A percentile compares a stretch with the other conserved stretches of the same genome.
Conservation (phyloP, 1,140 invertebrate genomes). For the Diachasmimorpha longicaudata region DNA sequence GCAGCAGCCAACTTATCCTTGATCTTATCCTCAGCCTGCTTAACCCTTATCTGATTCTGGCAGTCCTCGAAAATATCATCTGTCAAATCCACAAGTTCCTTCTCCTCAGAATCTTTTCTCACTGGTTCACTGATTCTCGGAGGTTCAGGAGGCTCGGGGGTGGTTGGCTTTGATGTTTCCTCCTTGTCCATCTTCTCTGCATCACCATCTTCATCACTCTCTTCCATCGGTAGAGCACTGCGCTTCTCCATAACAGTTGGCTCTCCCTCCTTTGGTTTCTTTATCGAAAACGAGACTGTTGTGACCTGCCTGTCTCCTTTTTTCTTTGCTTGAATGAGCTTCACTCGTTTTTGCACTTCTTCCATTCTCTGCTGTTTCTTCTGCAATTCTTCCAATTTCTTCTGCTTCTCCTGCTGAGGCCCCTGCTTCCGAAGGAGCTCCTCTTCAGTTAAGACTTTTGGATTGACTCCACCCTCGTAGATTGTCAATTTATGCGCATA, state of each 20-base stretch:
- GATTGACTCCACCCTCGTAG: conserved; percentile 56
- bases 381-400: conserved; percentile 56
- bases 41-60: conserved; percentile 51
- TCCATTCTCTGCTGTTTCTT: conserved; percentile 61
- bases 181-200: conserved; percentile 13
- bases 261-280: conserved; percentile 78
- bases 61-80: conserved; percentile 60
- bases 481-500: conserved; percentile 71
- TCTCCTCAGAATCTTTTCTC: conserved; percentile 39
- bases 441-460: conserved; percentile 56
- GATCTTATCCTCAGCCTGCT: conserved; percentile 67
- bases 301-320: conserved; percentile 55
- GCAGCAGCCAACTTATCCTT: conserved; percentile 70
- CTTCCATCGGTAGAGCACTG: conserved; percentile 72
- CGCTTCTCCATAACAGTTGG: conserved; percentile 71
- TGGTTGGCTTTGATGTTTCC: conserved; percentile 21
- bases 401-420: conserved; percentile 58
- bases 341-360: conserved; percentile 61
- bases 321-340: conserved; percentile 61
- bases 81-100: conserved; percentile 65
- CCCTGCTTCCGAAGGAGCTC: conserved; percentile 57
- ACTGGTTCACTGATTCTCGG: conserved; percentile 25
- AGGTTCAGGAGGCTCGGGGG: conserved; percentile 31
- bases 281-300: conserved; percentile 82
- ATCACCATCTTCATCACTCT: conserved; percentile 66